Conservation (phyloP, 2,113 vertebrate species). For the Ceyx melanurus region DNA sequence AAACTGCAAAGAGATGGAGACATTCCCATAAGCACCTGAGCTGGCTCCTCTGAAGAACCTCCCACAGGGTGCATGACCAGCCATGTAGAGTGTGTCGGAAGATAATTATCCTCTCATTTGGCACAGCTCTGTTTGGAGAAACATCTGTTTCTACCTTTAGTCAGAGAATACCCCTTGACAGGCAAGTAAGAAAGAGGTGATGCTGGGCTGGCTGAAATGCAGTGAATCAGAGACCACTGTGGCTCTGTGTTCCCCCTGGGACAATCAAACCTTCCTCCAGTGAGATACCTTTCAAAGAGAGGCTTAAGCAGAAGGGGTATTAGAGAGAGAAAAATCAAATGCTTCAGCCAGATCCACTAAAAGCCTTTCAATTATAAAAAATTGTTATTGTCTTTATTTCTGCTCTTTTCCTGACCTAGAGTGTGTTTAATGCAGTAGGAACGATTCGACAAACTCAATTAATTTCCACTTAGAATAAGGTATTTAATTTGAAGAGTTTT, state of each 20-base stretch:
- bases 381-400: conserved; percentile 36
- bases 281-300: neutral
- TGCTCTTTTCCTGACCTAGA: neutral
- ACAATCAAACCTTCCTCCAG: neutral
- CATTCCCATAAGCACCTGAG: neutral
- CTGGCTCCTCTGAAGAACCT: neutral
- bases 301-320: neutral
- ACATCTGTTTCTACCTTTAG: neutral
- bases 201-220: neutral
- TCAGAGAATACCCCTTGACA: neutral
- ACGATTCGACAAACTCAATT: conserved; percentile 41
- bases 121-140: neutral
- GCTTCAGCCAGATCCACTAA: neutral
- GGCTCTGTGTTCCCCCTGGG: neutral
- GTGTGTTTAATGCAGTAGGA: conserved; percentile 39
- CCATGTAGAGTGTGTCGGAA: neutral
- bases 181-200: too few relatives aligned
- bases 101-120: neutral
- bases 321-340: neutral
- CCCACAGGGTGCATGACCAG: neutral
- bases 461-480: conserved; percentile 65
- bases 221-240: fast-evolving
- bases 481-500: conserved; percentile 53
- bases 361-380: conserved; percentile 24
- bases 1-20: neutral